These are phyloP conservation scores for Parapsyche elsis DNA, from an alignment of 1,140 invertebrate genomes.

Conservation along the genomic window DNA sequence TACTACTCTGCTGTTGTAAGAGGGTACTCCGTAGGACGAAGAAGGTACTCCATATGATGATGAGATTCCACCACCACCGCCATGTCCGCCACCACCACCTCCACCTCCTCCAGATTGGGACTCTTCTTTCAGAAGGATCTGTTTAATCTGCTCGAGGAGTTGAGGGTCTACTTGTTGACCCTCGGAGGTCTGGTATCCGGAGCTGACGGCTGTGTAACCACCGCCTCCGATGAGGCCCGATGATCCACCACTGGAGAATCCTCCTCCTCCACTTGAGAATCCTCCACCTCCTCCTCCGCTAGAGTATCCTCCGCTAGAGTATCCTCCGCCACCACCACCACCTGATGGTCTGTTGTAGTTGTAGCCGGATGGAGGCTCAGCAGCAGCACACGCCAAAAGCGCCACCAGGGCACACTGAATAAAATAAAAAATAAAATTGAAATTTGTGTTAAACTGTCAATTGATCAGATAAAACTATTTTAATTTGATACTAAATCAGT, in stretches of 20 bases:
- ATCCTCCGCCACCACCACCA: slow-evolving; percentile 58
- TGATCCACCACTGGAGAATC: slow-evolving; percentile 55
- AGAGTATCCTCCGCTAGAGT: slow-evolving; percentile 67
- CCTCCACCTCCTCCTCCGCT: slow-evolving; percentile 63
- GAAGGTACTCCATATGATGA: slow-evolving; percentile 73
- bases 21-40: slow-evolving; percentile 69
- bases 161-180: slow-evolving; percentile 77
- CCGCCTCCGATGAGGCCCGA: slow-evolving; percentile 66
- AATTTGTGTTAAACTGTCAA: too few relatives aligned
- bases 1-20: slow-evolving; percentile 71
- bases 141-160: slow-evolving; percentile 79
- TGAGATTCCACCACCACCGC: slow-evolving; percentile 63
- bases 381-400: slow-evolving; percentile 63
- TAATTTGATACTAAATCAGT: too few relatives aligned
- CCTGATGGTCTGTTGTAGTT: slow-evolving; percentile 65
- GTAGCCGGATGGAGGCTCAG: slow-evolving; percentile 65
- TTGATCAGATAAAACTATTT: too few relatives aligned
- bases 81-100: slow-evolving; percentile 62
- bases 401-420: slow-evolving; percentile 67
- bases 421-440: slow-evolving; percentile 44
- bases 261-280: slow-evolving; percentile 59
- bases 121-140: slow-evolving; percentile 81
- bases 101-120: slow-evolving; percentile 64
- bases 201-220: slow-evolving; percentile 74
- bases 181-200: slow-evolving; percentile 77